Evolutionary conservation across 2,888 invertebrate species (phyloP).

Genomic region (Drosophila paramelanica): DNA sequence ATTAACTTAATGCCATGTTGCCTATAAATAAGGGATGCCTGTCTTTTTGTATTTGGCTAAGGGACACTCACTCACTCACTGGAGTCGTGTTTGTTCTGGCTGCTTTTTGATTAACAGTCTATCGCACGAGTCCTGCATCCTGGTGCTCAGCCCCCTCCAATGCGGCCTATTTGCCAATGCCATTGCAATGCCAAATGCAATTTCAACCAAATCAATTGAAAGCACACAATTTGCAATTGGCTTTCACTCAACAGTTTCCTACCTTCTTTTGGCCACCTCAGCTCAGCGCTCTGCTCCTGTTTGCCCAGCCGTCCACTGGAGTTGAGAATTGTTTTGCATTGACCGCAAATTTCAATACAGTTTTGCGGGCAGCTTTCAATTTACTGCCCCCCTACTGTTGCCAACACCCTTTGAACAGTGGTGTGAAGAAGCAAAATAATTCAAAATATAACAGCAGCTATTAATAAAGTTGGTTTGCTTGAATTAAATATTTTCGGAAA

Average conservation of each 20-base stretch:
- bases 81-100: conserved; percentile 20
- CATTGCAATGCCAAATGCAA: conserved; percentile 69
- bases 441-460: too few species aligned
- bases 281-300: conserved; percentile 20
- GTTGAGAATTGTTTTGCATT: conserved; percentile 77
- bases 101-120: conserved; percentile 67
- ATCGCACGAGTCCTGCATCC: conserved; percentile 21
- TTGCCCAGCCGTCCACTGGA: conserved; percentile 60
- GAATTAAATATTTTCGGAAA: too few species aligned
- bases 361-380: conserved; percentile 70
- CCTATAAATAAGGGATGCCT: conserved; percentile 73
- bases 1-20: conserved; percentile 80
- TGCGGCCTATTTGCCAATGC: conserved; percentile 50
- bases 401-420: conserved; percentile 31
- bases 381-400: conserved; percentile 32
- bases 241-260: conserved; percentile 47
- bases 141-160: conserved; percentile 14
- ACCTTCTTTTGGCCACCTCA: not conserved
- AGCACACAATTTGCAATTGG: conserved; percentile 71
- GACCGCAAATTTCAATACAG: conserved; percentile 78
- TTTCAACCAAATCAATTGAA: conserved; percentile 77
- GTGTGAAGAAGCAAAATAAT: not conserved
- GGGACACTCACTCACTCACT: conserved; percentile 38
- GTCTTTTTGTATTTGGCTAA: conserved; percentile 59
- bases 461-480: too few species aligned